phyloP scores from a whole-genome alignment of 2,113 vertebrate species.

The Bettongia penicillata region DNA sequence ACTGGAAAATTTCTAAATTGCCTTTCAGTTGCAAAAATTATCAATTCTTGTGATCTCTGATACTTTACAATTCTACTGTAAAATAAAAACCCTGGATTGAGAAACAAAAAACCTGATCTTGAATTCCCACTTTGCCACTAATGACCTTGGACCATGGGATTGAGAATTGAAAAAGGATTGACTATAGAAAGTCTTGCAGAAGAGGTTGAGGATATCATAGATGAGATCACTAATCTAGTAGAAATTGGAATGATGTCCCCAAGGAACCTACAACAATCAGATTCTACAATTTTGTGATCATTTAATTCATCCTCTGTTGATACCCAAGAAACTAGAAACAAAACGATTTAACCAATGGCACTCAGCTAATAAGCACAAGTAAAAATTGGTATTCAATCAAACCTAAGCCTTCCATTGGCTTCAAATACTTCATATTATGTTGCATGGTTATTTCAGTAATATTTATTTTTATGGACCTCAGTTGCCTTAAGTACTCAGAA shows the following conservation, averaged over 20 bases:
- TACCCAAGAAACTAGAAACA: neutral
- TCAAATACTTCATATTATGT: neutral
- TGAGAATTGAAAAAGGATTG: neutral
- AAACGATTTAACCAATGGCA: neutral
- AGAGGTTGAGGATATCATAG: neutral
- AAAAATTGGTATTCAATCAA: neutral
- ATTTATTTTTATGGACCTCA: neutral
- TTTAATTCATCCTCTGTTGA: too few species aligned
- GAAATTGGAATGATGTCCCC: neutral
- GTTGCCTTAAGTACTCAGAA: too few species aligned
- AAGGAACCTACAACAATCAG: neutral
- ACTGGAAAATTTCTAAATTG: neutral
- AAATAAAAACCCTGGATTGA: neutral
- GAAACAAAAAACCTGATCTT: neutral
- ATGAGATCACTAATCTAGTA: neutral
- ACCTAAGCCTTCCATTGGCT: neutral
- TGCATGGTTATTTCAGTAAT: neutral
- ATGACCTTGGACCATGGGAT: neutral
- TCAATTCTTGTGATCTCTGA: neutral
- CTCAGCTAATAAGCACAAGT: neutral
- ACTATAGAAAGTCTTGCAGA: neutral
- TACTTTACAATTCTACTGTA: neutral
- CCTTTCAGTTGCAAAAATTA: neutral
- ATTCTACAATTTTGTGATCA: neutral
- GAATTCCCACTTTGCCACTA: neutral